These are phyloP conservation scores for Aethes cnicana DNA, from an alignment of 2,888 invertebrate species.

Conservation along the genomic window DNA sequence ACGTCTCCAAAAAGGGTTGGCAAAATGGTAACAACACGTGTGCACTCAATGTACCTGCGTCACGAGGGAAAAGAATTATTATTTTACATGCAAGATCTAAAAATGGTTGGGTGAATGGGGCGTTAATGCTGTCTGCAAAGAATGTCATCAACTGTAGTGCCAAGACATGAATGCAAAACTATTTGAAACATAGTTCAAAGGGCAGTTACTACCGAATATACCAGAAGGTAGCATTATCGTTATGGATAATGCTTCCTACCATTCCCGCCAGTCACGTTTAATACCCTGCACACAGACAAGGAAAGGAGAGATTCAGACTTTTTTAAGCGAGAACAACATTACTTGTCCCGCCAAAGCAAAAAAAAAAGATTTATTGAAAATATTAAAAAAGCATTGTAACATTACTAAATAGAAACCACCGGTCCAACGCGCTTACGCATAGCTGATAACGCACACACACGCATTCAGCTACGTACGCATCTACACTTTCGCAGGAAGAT, in stretches of 20 bases:
- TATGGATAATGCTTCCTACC: constrained; percentile 3
- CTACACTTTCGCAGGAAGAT: no score
- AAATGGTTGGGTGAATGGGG: constrained; percentile 5
- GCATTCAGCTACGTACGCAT: no score
- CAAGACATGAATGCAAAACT: background rate
- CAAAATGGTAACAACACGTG: background rate
- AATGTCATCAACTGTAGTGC: constrained; percentile 1
- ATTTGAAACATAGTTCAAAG: background rate
- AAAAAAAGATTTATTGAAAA: background rate
- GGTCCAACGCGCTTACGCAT: no score
- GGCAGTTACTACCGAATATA: background rate
- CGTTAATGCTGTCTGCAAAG: constrained; percentile 3
- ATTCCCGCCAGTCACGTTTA: constrained; percentile 1
- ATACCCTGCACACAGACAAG: background rate
- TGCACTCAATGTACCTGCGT: background rate
- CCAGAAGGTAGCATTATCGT: background rate
- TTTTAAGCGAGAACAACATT: background rate
- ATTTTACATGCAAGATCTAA: constrained; percentile 4
- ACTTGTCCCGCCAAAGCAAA: background rate
- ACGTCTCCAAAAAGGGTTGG: background rate
- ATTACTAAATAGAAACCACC: no score
- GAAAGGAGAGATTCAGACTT: background rate
- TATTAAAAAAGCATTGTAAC: background rate
- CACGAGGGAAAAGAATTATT: background rate
- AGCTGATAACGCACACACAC: no score